Percentiles rank a stretch among this genome's conserved stretches.
phyloP scores from a whole-genome alignment of 92 coral and sea anemone species.

The Zoanthus sansibaricus region DNA sequence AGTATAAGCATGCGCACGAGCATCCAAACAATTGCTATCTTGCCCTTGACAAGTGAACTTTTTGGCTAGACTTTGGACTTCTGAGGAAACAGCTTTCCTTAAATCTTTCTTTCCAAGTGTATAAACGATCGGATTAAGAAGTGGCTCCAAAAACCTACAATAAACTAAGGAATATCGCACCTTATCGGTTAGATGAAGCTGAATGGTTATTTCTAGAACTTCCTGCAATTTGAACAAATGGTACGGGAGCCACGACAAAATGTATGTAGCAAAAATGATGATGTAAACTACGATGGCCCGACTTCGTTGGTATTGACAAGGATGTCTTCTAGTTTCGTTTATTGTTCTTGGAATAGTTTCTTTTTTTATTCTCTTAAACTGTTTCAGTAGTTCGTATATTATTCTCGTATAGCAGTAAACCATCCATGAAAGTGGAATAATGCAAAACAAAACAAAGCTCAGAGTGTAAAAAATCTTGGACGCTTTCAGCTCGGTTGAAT shows the following conservation, averaged over 20 bases:
- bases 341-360: neutral
- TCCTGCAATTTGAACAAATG: neutral
- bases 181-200: neutral
- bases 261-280: neutral
- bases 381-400: neutral
- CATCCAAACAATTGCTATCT: neutral
- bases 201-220: neutral
- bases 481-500: neutral
- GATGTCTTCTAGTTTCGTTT: neutral
- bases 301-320: neutral
- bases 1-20: neutral
- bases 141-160: constrained; percentile 31
- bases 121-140: constrained; percentile 26
- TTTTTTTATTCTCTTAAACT: constrained; percentile 19
- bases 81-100: constrained; percentile 23
- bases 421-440: constrained; percentile 24
- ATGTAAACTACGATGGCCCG: constrained; percentile 14
- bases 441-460: neutral
- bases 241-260: constrained; percentile 24
- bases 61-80: neutral
- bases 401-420: constrained; percentile 18
- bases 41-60: neutral
- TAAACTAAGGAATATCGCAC: neutral
- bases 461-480: neutral
- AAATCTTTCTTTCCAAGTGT: constrained; percentile 39